Base-by-base conservation (phyloP, 2,113 vertebrate genomes). In the Sinocyclocheilus grahami region DNA sequence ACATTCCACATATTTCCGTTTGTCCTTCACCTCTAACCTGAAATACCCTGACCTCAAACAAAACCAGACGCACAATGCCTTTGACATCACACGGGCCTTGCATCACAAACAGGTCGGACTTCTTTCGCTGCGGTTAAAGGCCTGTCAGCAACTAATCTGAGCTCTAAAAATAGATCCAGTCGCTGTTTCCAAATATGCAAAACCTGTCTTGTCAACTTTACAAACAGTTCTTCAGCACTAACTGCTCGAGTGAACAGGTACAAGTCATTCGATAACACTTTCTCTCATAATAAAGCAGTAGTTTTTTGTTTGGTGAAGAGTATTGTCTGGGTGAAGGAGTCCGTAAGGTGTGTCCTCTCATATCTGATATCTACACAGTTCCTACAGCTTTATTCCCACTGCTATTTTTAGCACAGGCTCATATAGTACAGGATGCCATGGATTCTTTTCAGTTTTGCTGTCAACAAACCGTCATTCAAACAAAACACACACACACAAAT, bases 91-190 rank as follows among this genome's bases (percentile, higher is more conserved):
- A 3, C 63, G 46, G 37, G 24, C 5, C 81, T 83, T 83, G 69
- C 82, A 74, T 85, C 79, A 55, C 33, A 86, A 87, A 89, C 88
- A 65, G 80, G 88, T 89, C 79, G 2, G 74, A 71, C 88, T 80
- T 22, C 74, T 89, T 87, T 83, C 55, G 0, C 69, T 18, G n/a
- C 37, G 13, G 1, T 84, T 69, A 24, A 1, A n/a, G 20, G 51
- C 46, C 27, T 46, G n/a, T 80, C 53, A 82, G 82, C 20, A 62
- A 30, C 81, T n/a, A 30, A n/a, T 82, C 63, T 53, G 3, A 46
- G 62, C 3, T 9, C 83, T 89, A 89, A 85, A 87, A 85, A 83
- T 79, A 87, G 88, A 85, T 82, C 20, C 27, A 13, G 24, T 33
- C 12, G n/a, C 62, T 13, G 58, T 80, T 63, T 80, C 13, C 8